These are phyloP conservation scores for Chiloscyllium plagiosum DNA, from an alignment of 2,113 vertebrate genomes.

Conservation along the genomic window DNA sequence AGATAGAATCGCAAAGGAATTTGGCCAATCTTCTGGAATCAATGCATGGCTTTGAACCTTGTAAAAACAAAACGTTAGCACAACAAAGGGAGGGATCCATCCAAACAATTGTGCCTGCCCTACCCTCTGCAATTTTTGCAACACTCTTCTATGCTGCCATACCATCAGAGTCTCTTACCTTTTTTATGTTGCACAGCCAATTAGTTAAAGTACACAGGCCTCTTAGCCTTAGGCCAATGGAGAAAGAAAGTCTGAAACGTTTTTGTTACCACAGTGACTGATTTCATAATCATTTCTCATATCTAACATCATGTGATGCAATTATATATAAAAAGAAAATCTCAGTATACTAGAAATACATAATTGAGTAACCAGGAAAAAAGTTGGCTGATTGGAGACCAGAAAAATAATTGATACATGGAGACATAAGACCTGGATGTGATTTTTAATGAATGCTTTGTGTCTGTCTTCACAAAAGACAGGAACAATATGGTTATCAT, in stretches of 20 bases:
- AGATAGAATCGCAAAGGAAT: not conserved
- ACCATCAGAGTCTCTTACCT: not conserved
- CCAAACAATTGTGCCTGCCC: not conserved
- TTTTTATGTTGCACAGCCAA: not conserved
- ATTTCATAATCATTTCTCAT: not conserved
- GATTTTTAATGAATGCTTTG: too few species aligned
- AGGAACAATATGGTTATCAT: too few species aligned
- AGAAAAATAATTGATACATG: too few species aligned
- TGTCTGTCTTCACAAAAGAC: too few species aligned
- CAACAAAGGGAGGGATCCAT: not conserved
- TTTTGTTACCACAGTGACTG: not conserved
- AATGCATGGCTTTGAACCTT: not conserved
- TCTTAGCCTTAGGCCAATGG: not conserved
- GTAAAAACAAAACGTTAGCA: not conserved
- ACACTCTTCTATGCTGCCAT: not conserved
- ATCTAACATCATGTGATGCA: not conserved
- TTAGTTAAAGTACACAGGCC: not conserved
- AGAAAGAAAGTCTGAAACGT: not conserved
- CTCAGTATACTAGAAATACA: too few species aligned
- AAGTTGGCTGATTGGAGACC: too few species aligned
- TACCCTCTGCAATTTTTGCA: not conserved
- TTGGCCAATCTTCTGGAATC: not conserved
- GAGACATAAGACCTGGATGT: too few species aligned
- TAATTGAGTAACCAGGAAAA: too few species aligned
- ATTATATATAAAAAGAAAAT: too few species aligned